Evolutionary conservation across 2,113 vertebrate genomes (phyloP).

Genomic region (Antechinus stuartii): DNA sequence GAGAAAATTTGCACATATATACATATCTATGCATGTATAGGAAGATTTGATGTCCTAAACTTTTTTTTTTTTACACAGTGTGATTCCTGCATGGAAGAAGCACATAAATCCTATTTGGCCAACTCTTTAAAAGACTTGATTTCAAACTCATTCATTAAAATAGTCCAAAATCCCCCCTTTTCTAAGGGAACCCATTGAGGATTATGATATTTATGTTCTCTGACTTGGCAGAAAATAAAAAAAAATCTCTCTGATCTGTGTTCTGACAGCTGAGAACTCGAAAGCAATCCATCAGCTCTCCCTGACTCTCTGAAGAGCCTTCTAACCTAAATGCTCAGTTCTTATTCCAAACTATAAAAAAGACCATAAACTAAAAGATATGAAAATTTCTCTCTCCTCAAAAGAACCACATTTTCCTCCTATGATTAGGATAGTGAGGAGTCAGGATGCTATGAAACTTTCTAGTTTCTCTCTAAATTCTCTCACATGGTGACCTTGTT

Average conservation of each 20-base stretch:
- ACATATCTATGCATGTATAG: no score
- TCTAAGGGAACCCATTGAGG: neutral
- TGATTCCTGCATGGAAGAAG: conserved; percentile 38
- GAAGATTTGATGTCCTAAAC: neutral
- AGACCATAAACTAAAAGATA: neutral
- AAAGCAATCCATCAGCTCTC: conserved; percentile 12
- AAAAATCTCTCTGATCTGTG: neutral
- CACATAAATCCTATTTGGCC: conserved; percentile 15
- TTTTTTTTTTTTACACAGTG: neutral
- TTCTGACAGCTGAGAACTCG: neutral
- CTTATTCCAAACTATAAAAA: neutral
- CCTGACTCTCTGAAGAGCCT: neutral
- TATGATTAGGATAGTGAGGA: neutral
- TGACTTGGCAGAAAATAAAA: neutral
- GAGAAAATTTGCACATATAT: neutral
- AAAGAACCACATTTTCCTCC: neutral
- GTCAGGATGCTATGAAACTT: neutral
- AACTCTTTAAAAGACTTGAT: conserved; percentile 47
- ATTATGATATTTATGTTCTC: neutral
- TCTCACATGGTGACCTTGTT: neutral
- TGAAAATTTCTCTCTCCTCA: neutral
- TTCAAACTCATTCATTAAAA: conserved; percentile 50
- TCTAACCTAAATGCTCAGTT: neutral
- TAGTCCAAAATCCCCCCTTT: conserved; percentile 17
- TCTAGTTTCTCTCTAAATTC: neutral